Evolutionary conservation across 2,113 vertebrate genomes (phyloP), one percentile per base, ranked within the genome.

Genomic region (Corydoras sp.): DNA sequence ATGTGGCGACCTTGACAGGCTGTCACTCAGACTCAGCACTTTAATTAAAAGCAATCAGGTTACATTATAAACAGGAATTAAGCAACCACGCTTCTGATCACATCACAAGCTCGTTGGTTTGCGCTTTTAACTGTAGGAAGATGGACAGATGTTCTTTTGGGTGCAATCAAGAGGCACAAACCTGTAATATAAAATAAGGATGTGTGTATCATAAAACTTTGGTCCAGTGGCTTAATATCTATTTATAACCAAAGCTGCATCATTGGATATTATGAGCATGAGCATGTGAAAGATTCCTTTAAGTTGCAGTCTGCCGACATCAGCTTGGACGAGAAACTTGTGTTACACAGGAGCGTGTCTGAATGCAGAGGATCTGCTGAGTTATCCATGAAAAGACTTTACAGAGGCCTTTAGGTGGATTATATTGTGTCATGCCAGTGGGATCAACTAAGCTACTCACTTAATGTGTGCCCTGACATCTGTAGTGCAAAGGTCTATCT

Each of bases 361-460:
- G 65, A 35, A 81, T 83, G 84, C 18, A 69, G 65, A 83, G 81
- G 83, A 81, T 73, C 72, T 72, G 82, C 83, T 78, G 80, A 72
- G 77, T 72, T 69, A 71, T 64, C 18, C 73, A 61, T 77, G 85
- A 84, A 84, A 81, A 85, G 77, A 81, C 77, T 77, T 85, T 87
- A 84, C 85, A 86, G 85, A 78, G 75, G 62, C 76, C 73, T 77
- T 84, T 82, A 81, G 81, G 72, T 30, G 81, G 66, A 80, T 86
- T 77, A 83, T 80, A 74, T 73, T 70, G 78, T 81, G 84, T 79
- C 74, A 71, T 56, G 77, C 79, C 56, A 56, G 12, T 49, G 10
- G 64, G 62, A 72, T 68, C 24, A 67, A 62, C 53, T n/a, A 9
- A 59, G 62, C 35, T 10, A 54, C 62, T 30, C 15, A 48, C 31